Evolutionary conservation across 2,113 vertebrate species (phyloP).

Genomic region (Ophthalmolycus amberensis): DNA sequence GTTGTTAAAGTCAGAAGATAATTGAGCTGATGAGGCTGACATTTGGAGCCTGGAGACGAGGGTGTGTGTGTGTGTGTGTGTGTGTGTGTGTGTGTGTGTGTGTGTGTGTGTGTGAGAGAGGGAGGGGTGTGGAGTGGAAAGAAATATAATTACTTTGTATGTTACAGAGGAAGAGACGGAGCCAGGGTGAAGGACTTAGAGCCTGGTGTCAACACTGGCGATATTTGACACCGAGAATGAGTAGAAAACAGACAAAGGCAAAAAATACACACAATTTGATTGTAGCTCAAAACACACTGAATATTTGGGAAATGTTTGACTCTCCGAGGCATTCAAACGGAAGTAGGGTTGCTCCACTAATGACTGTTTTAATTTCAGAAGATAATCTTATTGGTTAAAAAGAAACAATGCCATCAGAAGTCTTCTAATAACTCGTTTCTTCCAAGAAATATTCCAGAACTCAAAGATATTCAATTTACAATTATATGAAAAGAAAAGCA

Average conservation of each 20-base stretch:
- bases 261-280: constrained; percentile 19
- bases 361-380: neutral
- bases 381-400: neutral
- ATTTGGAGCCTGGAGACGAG: constrained; percentile 68
- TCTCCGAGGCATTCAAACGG: neutral
- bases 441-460: neutral
- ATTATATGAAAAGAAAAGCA: neutral
- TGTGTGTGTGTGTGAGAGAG: neutral
- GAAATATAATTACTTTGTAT: constrained; percentile 70
- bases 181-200: constrained; percentile 13
- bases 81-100: no score
- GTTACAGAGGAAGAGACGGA: constrained; percentile 48
- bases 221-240: constrained; percentile 16
- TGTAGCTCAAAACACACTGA: constrained; percentile 31
- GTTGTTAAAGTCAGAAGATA: constrained; percentile 61
- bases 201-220: constrained; percentile 15
- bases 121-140: constrained; percentile 47
- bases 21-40: constrained; percentile 73
- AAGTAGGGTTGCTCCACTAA: neutral
- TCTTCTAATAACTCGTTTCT: neutral
- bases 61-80: constrained; percentile 49
- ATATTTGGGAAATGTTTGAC: constrained; percentile 1
- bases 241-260: constrained; percentile 12
- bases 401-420: neutral
- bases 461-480: neutral